A percentile compares a stretch with the other conserved stretches of the same genome.
These are phyloP conservation scores for Marisa cornuarietis DNA, from an alignment of 1,140 invertebrate species.

Conservation along the genomic window DNA sequence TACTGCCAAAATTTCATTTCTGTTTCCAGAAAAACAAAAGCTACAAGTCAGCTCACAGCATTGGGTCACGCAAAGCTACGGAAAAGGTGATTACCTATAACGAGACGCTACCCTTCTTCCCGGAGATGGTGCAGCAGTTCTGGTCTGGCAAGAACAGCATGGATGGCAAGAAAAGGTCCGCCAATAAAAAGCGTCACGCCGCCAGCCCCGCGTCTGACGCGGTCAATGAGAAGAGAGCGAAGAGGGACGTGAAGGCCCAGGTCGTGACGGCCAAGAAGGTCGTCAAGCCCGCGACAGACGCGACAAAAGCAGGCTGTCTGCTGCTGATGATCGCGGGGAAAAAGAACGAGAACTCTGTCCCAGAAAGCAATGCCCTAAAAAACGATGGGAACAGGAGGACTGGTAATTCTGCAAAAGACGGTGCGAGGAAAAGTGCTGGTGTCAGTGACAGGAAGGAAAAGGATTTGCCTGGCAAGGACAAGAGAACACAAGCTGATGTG, in stretches of 20 bases:
- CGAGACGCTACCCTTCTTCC: slow-evolving; percentile 28
- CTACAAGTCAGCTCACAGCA: slow-evolving; percentile 37
- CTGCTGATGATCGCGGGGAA: no score
- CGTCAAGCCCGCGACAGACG: no score
- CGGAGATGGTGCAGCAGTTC: slow-evolving; percentile 20
- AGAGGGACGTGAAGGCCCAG: background rate
- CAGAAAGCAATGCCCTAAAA: no score
- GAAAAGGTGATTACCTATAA: slow-evolving; percentile 42
- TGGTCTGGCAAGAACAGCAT: slow-evolving; percentile 9
- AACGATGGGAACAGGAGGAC: no score
- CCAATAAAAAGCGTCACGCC: background rate
- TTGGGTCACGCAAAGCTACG: slow-evolving; percentile 36
- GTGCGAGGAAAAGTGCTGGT: no score
- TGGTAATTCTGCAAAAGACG: no score
- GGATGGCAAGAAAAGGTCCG: slow-evolving; percentile 1
- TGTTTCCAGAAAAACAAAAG: slow-evolving; percentile 21
- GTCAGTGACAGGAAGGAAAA: no score
- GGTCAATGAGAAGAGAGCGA: background rate
- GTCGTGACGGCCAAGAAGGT: background rate
- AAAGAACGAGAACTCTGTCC: no score
- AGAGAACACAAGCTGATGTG: background rate
- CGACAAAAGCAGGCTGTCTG: no score
- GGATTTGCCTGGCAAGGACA: background rate
- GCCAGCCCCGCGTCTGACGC: background rate
- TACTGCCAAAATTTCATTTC: background rate